Evolutionary conservation across 2,888 invertebrate species (phyloP).

Genomic region (Eudemis profundana): DNA sequence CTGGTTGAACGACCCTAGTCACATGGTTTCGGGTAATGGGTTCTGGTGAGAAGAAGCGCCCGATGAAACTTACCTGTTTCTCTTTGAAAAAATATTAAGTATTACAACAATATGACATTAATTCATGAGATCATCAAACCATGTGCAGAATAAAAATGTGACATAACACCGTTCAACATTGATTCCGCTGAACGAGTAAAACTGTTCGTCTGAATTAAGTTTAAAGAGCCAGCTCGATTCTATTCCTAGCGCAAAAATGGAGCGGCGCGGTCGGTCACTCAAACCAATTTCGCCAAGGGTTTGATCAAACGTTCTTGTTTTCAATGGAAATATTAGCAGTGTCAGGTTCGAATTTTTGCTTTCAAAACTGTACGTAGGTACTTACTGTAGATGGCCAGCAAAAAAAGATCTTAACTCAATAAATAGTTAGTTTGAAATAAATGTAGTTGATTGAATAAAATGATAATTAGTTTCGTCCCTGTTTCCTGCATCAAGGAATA

Average conservation of each 20-base stretch:
- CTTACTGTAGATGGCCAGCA: no score
- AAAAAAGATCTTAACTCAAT: no score
- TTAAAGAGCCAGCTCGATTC: background rate
- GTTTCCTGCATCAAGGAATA: no score
- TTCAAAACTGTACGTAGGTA: no score
- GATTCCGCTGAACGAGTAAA: background rate
- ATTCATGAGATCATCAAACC: background rate
- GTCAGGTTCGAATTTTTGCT: background rate
- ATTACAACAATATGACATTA: background rate
- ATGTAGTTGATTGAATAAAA: no score
- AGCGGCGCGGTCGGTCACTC: background rate
- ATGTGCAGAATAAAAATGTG: background rate
- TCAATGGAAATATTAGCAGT: background rate
- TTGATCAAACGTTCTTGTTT: background rate
- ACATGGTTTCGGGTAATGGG: no score
- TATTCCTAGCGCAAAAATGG: background rate
- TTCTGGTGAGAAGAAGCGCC: no score
- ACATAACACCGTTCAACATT: background rate
- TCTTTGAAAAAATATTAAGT: background rate
- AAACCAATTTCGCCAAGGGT: background rate
- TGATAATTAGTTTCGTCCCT: no score
- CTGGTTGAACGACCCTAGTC: no score
- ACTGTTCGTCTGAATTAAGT: background rate
- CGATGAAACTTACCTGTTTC: no score
- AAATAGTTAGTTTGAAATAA: no score